phyloP scores from a whole-genome alignment of 1,140 invertebrate genomes.

The Onthophagus taurus region DNA sequence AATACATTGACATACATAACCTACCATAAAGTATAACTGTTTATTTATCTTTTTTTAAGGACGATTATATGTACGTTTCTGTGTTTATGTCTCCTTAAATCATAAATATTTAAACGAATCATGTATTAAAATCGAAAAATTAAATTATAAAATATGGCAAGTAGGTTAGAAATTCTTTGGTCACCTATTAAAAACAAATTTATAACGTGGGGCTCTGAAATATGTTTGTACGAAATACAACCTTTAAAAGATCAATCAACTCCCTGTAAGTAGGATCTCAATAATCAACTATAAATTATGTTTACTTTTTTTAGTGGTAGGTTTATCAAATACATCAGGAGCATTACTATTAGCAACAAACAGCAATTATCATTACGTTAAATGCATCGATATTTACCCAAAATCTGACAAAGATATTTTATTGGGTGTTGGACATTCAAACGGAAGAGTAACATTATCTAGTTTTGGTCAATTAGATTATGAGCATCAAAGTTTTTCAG shows the following conservation, averaged over 20 bases:
- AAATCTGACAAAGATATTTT: slow-evolving; percentile 62
- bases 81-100: too few species aligned
- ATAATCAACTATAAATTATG: not conserved
- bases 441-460: slow-evolving; percentile 73
- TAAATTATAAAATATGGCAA: slow-evolving; percentile 30
- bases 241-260: slow-evolving; percentile 45
- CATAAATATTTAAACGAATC: too few species aligned
- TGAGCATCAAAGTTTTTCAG: slow-evolving; percentile 56
- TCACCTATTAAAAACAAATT: slow-evolving; percentile 72
- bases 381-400: slow-evolving; percentile 72
- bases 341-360: slow-evolving; percentile 59
- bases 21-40: too few species aligned
- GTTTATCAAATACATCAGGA: slow-evolving; percentile 54
- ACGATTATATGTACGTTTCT: too few species aligned
- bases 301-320: slow-evolving; percentile 45
- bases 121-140: too few species aligned
- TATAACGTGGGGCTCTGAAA: slow-evolving; percentile 77
- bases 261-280: slow-evolving; percentile 42
- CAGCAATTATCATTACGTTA: slow-evolving; percentile 55
- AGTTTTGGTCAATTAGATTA: slow-evolving; percentile 64
- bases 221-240: slow-evolving; percentile 70
- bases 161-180: slow-evolving; percentile 68
- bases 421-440: slow-evolving; percentile 74
- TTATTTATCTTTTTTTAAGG: too few species aligned
- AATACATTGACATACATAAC: too few species aligned